Evolutionary conservation across 1,140 invertebrate genomes (phyloP).

Genomic region (Lithobius niger): DNA sequence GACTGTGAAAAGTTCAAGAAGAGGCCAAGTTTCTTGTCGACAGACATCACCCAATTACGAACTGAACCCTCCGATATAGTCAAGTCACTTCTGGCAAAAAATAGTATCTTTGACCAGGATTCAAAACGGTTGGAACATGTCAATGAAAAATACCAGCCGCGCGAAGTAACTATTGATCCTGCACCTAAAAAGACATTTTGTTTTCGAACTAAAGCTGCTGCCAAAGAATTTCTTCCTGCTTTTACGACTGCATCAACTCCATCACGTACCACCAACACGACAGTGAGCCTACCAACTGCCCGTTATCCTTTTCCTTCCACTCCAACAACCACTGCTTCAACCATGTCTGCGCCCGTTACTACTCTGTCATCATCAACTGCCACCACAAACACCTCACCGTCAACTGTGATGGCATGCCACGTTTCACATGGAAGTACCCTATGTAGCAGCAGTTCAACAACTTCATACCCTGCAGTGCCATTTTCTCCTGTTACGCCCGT

Average conservation of each 20-base stretch:
- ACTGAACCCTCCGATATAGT: constrained; percentile 79
- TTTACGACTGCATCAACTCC: constrained; percentile 10
- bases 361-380: constrained; percentile 11
- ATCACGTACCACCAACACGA: constrained; percentile 3
- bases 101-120: constrained; percentile 91
- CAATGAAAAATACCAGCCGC: constrained; percentile 68
- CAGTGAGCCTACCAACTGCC: constrained; percentile 11
- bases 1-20: constrained; percentile 38
- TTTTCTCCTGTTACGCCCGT: not conserved
- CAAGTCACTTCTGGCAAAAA: constrained; percentile 75
- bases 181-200: constrained; percentile 12
- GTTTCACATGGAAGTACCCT: not conserved
- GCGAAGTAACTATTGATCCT: constrained; percentile 23
- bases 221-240: constrained; percentile 28
- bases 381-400: constrained; percentile 13
- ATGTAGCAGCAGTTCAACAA: not conserved
- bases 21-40: constrained; percentile 19
- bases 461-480: not conserved
- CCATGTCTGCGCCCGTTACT: not conserved
- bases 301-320: constrained; percentile 62
- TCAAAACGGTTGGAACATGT: constrained; percentile 79
- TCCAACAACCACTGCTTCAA: constrained; percentile 42
- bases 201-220: constrained; percentile 30
- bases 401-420: not conserved
- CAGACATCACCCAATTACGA: constrained; percentile 7